A percentile compares a stretch with the other conserved stretches of the same genome.
Evolutionary conservation across 2,113 vertebrate genomes (phyloP).

Genomic region (Chloebia gouldiae): DNA sequence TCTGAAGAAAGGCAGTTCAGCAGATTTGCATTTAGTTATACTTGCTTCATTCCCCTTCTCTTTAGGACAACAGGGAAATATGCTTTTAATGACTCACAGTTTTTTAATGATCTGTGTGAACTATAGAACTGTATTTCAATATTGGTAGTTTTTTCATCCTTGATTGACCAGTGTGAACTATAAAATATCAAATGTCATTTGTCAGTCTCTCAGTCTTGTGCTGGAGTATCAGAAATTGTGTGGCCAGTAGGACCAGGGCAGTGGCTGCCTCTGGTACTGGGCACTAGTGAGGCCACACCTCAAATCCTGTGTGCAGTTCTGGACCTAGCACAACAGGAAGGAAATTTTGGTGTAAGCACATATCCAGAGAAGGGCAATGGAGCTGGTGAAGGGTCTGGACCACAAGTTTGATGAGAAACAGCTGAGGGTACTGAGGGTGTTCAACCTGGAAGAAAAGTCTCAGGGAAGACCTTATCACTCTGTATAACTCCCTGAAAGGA

Average conservation of each 20-base stretch:
- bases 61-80: conserved; percentile 40
- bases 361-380: not conserved
- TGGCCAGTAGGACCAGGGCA: not conserved
- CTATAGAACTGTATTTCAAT: conserved; percentile 21
- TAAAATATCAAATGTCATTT: not conserved
- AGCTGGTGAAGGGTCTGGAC: not conserved
- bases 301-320: not conserved
- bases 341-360: not conserved
- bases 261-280: not conserved
- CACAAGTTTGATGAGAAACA: not conserved
- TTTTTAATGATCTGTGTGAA: not conserved
- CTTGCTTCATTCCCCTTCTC: conserved; percentile 24
- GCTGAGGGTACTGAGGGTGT: not conserved
- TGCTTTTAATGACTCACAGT: not conserved
- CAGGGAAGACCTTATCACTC: not conserved
- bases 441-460: not conserved
- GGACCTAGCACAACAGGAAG: not conserved
- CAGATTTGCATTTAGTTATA: conserved; percentile 45
- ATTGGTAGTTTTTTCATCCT: not conserved
- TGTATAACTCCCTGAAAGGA: not conserved
- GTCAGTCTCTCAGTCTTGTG: not conserved
- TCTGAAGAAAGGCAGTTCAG: conserved; percentile 54
- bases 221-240: not conserved
- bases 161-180: not conserved
- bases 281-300: not conserved